Percentiles rank a stretch among this genome's conserved stretches.
phyloP scores from a whole-genome alignment of 2,113 vertebrate species.

The Actenoides lindsayi region DNA sequence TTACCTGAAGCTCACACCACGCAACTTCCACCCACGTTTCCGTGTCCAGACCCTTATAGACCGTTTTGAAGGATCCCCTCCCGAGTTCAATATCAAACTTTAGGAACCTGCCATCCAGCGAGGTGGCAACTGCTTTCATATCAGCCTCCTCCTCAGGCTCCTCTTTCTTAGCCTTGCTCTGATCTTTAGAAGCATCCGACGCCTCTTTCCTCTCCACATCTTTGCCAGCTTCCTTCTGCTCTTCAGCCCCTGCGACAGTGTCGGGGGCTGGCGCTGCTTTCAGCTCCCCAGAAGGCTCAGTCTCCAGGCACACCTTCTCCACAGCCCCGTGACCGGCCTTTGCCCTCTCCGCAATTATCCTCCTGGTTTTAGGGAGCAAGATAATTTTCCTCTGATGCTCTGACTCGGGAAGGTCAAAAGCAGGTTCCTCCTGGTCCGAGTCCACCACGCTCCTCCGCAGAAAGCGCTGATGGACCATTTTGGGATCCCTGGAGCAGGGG shows the following conservation, averaged over 20 bases:
- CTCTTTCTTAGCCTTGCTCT: conserved; percentile 81
- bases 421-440: conserved; percentile 88
- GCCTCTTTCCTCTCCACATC: conserved; percentile 66
- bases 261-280: background rate
- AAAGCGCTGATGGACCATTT: conserved; percentile 86
- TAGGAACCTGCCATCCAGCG: conserved; percentile 93
- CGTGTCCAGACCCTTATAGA: conserved; percentile 97
- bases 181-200: conserved; percentile 65
- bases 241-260: background rate
- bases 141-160: conserved; percentile 91
- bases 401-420: conserved; percentile 80
- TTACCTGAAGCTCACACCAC: conserved; percentile 99
- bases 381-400: conserved; percentile 74
- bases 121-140: conserved; percentile 96
- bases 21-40: conserved; percentile 99
- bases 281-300: background rate
- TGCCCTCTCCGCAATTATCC: conserved; percentile 76
- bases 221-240: conserved; percentile 4
- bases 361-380: conserved; percentile 73
- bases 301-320: conserved; percentile 32
- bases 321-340: conserved; percentile 59
- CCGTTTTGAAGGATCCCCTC: conserved; percentile 97
- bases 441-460: conserved; percentile 90
- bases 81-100: conserved; percentile 99
- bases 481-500: conserved; percentile 59